A percentile compares a stretch with the other conserved stretches of the same genome.
Evolutionary conservation across 2,888 invertebrate species (phyloP).

Genomic region (Leucozona laternaria): DNA sequence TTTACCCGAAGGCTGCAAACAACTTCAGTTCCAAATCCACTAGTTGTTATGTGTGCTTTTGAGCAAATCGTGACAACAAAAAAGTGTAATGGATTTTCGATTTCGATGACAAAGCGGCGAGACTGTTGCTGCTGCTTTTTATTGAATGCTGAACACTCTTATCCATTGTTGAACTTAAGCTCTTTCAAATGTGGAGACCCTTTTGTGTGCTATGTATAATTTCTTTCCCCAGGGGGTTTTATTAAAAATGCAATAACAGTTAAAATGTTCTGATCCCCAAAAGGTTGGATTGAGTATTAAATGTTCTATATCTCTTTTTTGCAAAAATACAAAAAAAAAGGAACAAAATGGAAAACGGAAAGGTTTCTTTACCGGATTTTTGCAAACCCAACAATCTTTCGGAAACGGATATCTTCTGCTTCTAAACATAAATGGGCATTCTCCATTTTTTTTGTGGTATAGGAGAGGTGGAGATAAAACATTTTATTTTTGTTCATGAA

Average conservation of each 20-base stretch:
- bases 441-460: neutral
- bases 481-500: slow-evolving; percentile 40
- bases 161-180: slow-evolving; percentile 53
- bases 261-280: slow-evolving; percentile 44
- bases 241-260: slow-evolving; percentile 66
- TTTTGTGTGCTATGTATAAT: slow-evolving; percentile 19
- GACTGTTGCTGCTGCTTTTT: slow-evolving; percentile 42
- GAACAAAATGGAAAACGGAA: slow-evolving; percentile 13
- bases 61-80: slow-evolving; percentile 41
- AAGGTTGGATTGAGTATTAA: slow-evolving; percentile 17
- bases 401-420: slow-evolving; percentile 28
- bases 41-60: neutral
- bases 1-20: slow-evolving; percentile 9
- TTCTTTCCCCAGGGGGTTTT: slow-evolving; percentile 28
- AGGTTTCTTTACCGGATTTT: slow-evolving; percentile 26
- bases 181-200: slow-evolving; percentile 21
- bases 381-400: slow-evolving; percentile 13
- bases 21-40: slow-evolving; percentile 11
- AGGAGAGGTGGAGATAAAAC: neutral
- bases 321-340: neutral
- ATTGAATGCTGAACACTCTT: slow-evolving; percentile 22
- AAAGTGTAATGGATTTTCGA: slow-evolving; percentile 65
- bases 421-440: slow-evolving; percentile 3
- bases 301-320: neutral
- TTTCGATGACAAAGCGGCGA: slow-evolving; percentile 69